A percentile compares a stretch with the other conserved stretches of the same genome.
Conservation (phyloP, 1,140 invertebrate genomes). For the Neomicropteryx cornuta region DNA sequence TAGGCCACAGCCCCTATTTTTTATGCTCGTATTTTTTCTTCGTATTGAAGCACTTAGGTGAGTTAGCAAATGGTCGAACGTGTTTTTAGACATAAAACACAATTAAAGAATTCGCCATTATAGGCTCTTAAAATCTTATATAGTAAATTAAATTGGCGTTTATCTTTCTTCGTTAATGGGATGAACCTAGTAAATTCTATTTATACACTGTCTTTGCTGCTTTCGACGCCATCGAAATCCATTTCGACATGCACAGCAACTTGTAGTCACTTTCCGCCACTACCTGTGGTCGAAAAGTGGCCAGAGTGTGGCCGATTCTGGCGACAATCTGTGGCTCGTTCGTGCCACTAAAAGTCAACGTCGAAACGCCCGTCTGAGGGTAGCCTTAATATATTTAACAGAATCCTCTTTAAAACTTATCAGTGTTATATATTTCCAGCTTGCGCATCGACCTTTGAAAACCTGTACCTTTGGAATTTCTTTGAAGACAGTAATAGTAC, state of each 20-base stretch:
- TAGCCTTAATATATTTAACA: not conserved
- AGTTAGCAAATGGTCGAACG: not conserved
- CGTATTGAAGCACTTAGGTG: not conserved
- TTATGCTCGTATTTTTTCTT: not conserved
- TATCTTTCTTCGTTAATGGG: too few relatives aligned
- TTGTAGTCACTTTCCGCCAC: not conserved
- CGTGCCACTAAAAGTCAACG: not conserved
- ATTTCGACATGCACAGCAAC: not conserved
- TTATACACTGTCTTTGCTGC: constrained; percentile 1
- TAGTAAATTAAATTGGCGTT: not conserved
- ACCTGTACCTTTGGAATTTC: too few relatives aligned
- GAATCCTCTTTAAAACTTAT: too few relatives aligned
- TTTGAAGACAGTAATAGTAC: too few relatives aligned
- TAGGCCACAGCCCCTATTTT: too few relatives aligned
- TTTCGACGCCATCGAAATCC: not conserved
- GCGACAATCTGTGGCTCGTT: too few relatives aligned
- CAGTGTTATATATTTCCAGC: too few relatives aligned
- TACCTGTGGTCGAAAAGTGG: not conserved
- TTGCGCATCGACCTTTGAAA: too few relatives aligned
- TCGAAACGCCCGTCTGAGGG: not conserved
- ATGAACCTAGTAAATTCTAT: constrained; percentile 1
- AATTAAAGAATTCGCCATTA: not conserved
- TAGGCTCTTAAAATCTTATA: not conserved
- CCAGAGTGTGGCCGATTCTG: too few relatives aligned
- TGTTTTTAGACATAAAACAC: not conserved